phyloP scores from a whole-genome alignment of 2,113 vertebrate species.

The Crotophaga sulcirostris region DNA sequence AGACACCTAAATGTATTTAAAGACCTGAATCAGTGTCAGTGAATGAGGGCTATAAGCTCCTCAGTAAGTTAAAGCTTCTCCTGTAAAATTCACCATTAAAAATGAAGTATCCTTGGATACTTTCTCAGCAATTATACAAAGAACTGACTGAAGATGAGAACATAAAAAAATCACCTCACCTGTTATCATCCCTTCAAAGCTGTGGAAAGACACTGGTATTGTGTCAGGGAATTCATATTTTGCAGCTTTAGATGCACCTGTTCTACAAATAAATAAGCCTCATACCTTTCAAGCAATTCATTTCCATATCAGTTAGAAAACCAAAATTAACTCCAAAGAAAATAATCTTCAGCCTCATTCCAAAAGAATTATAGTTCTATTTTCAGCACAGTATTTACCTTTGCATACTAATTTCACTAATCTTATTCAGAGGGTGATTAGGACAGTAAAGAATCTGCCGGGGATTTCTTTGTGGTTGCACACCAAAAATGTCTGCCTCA shows the following conservation, averaged over 20 bases:
- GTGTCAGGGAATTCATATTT: neutral
- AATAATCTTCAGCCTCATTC: neutral
- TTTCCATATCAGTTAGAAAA: neutral
- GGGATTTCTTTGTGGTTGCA: neutral
- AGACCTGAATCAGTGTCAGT: neutral
- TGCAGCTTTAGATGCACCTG: neutral
- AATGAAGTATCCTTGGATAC: neutral
- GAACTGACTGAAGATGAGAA: neutral
- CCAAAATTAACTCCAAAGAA: neutral
- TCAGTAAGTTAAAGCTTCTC: neutral
- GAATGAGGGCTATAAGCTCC: neutral
- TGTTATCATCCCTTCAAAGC: neutral
- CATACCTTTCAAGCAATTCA: neutral
- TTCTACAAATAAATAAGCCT: neutral
- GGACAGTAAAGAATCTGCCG: neutral
- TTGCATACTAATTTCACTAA: slow-evolving; percentile 5
- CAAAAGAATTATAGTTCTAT: neutral
- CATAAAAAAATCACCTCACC: neutral
- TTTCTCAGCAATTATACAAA: neutral
- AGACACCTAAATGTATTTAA: neutral
- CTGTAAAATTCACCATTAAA: neutral
- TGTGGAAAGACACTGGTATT: neutral
- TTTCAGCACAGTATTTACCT: slow-evolving; percentile 15
- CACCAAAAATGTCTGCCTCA: neutral
- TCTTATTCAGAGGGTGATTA: slow-evolving; percentile 16